A percentile compares a stretch with the other conserved stretches of the same genome.
phyloP scores from a whole-genome alignment of 2,113 vertebrate genomes.

The Corythaeola cristata region DNA sequence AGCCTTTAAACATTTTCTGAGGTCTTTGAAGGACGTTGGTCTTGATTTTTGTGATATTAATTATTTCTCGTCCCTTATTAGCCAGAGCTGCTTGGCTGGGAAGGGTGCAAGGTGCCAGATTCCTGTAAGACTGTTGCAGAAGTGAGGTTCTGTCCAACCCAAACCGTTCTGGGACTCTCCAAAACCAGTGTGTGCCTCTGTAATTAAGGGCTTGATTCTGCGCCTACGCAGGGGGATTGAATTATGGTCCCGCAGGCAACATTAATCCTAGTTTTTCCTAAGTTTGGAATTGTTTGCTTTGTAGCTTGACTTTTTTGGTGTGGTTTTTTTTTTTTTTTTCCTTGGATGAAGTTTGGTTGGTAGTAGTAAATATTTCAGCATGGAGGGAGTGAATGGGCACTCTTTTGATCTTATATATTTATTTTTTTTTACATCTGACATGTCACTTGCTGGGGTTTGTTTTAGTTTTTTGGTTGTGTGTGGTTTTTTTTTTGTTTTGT shows the following conservation, averaged over 20 bases:
- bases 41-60: neutral
- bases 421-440: neutral
- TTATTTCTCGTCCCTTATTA: neutral
- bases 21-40: neutral
- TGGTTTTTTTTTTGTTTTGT: neutral
- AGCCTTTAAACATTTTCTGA: neutral
- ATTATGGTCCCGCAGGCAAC: neutral
- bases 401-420: neutral
- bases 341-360: neutral
- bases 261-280: neutral
- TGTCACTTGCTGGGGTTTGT: neutral
- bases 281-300: neutral
- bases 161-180: too few relatives aligned
- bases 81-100: neutral
- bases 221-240: accelerated
- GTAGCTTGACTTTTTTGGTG: neutral
- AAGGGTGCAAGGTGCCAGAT: neutral
- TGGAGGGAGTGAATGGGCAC: neutral
- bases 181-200: accelerated
- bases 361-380: neutral
- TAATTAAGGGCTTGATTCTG: neutral
- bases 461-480: neutral
- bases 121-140: neutral
- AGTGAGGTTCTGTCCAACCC: too few relatives aligned
- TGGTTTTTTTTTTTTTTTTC: neutral